These are phyloP conservation scores for Motacilla alba DNA, from an alignment of 2,113 vertebrate genomes.

Conservation along the genomic window DNA sequence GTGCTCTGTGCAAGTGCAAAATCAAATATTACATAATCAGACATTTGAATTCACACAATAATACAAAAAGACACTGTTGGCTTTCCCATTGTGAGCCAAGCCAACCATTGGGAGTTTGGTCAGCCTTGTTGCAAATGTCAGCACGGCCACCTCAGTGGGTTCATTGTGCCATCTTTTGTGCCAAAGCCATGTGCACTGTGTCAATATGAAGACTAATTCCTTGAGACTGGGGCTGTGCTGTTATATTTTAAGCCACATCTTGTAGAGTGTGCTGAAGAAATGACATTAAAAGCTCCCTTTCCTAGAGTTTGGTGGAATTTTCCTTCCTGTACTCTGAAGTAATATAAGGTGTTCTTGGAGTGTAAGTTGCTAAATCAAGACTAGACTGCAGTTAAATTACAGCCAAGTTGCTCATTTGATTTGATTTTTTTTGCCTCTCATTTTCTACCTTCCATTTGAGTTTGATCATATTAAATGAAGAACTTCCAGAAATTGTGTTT, in stretches of 20 bases:
- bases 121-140: neutral
- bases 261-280: neutral
- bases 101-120: neutral
- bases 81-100: neutral
- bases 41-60: neutral
- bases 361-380: neutral
- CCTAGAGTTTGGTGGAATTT: neutral
- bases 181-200: neutral
- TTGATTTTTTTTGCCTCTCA: neutral
- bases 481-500: neutral
- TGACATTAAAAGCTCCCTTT: neutral
- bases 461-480: neutral
- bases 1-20: neutral
- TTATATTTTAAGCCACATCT: neutral
- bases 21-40: conserved; percentile 20
- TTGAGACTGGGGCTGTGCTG: neutral
- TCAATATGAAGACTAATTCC: neutral
- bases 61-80: neutral
- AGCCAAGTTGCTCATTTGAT: neutral
- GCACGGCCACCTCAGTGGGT: neutral
- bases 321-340: neutral
- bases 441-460: neutral
- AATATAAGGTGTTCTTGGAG: neutral
- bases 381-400: neutral
- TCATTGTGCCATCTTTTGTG: neutral